Conservation (phyloP, 2,888 invertebrate species). For the Synergus itoensis region DNA sequence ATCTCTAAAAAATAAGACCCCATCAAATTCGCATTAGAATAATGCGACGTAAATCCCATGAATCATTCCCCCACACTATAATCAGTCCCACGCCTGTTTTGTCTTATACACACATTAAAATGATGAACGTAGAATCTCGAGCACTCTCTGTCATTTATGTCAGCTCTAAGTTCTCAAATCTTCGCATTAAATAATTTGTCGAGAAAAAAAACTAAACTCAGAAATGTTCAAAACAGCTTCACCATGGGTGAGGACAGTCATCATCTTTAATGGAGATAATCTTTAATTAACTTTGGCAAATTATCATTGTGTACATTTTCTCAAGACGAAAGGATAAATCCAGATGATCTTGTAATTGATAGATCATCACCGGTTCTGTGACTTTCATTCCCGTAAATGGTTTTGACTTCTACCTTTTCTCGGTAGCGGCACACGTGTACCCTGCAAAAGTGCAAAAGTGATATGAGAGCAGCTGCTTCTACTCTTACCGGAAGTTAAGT, state of each 20-base stretch:
- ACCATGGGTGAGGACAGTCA: no score
- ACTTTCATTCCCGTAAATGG: constrained; percentile 39
- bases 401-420: constrained; percentile 27
- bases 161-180: constrained; percentile 23
- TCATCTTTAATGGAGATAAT: no score
- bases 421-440: constrained; percentile 25
- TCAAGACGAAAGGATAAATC: neutral
- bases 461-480: constrained; percentile 19
- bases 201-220: neutral
- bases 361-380: constrained; percentile 38
- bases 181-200: constrained; percentile 9
- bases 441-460: constrained; percentile 3
- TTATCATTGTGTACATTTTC: neutral
- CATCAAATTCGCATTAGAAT: constrained; percentile 29
- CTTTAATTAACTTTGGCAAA: neutral
- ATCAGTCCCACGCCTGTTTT: constrained; percentile 40
- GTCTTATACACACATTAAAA: constrained; percentile 38
- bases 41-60: constrained; percentile 24
- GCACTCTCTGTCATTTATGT: constrained; percentile 31
- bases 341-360: constrained; percentile 21
- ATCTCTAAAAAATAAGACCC: constrained; percentile 10
- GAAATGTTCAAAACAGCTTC: neutral
- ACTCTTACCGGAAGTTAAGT: constrained; percentile 32
- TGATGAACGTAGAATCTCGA: constrained; percentile 22
- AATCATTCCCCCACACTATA: constrained; percentile 30